Evolutionary conservation across 2,888 invertebrate species (phyloP), one percentile per base, ranked within the genome.

Genomic region (Frankliniella fusca): DNA sequence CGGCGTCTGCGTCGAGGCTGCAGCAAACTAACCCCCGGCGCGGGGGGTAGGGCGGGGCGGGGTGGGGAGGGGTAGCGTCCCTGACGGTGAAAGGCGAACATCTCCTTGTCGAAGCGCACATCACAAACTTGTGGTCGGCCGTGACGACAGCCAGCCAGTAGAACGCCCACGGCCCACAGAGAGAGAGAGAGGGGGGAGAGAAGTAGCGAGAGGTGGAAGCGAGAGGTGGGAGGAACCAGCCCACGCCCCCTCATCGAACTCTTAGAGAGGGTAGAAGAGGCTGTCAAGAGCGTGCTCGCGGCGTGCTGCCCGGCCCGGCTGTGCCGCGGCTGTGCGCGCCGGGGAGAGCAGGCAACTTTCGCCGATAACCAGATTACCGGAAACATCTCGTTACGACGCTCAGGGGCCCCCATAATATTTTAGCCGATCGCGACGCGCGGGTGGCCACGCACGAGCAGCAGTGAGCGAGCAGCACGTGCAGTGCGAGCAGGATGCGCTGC

Each of bases 281-380:
- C 54, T 54, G 54, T 54, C 54, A 54, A 54, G 54, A 54, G 54
- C 54, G 54, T 12, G 38, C 38, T 38, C 38, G 38, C 38, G 38
- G 3, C 38, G 38, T 38, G 38, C 38, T 5, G 38, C 38, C 38
- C 38, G 3, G 38, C 38, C 38, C 38, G 3, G 38, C 38, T 5
- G 3, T 5, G 38, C 38, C 38, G 3, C 38, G 38, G 3, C 38
- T 5, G 38, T n/a, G n/a, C n/a, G n/a, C n/a, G 38, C 38, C 38
- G 38, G 38, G 38, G 38, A 38, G 38, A 38, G 38, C 38, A 38
- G 54, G 54, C 54, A 70, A 70, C 70, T 70, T 70, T 70, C 70
- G 23, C 70, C 70, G 70, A 70, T 70, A 70, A 70, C 70, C 70
- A 70, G 70, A 70, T 70, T 70, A 70, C 70, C 70, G 70, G 70